These are phyloP conservation scores for Callaeas wilsoni DNA, from an alignment of 2,113 vertebrate species.

Conservation along the genomic window DNA sequence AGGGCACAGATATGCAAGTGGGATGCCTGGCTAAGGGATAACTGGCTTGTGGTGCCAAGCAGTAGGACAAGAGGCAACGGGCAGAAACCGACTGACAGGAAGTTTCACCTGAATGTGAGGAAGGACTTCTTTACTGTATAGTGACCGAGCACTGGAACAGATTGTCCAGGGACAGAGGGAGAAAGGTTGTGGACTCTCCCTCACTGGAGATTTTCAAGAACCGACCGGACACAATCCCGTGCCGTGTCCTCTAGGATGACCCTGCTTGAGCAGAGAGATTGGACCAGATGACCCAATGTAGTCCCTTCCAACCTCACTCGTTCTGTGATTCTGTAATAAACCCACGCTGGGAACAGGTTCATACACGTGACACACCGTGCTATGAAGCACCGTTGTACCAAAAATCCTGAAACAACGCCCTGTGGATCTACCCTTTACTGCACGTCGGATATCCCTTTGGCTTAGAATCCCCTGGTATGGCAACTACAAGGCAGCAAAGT, in stretches of 20 bases:
- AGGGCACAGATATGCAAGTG: accelerated
- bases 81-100: neutral
- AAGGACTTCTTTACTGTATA: neutral
- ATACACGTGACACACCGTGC: accelerated
- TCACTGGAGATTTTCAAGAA: neutral
- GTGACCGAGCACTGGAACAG: neutral
- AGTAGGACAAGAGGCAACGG: neutral
- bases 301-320: neutral
- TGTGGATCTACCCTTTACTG: accelerated
- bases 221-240: neutral
- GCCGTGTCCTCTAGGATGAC: neutral
- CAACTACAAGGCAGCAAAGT: neutral
- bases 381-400: neutral
- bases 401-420: accelerated
- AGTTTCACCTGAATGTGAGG: neutral
- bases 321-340: neutral
- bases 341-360: accelerated
- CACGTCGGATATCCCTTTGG: accelerated
- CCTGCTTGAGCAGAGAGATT: neutral
- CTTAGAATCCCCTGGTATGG: accelerated
- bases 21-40: neutral
- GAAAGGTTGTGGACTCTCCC: neutral
- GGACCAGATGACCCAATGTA: too few species aligned
- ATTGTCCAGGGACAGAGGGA: neutral
- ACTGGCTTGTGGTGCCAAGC: neutral